Conservation (phyloP, 1,140 invertebrate species). For the Neodiprion pinetum region DNA sequence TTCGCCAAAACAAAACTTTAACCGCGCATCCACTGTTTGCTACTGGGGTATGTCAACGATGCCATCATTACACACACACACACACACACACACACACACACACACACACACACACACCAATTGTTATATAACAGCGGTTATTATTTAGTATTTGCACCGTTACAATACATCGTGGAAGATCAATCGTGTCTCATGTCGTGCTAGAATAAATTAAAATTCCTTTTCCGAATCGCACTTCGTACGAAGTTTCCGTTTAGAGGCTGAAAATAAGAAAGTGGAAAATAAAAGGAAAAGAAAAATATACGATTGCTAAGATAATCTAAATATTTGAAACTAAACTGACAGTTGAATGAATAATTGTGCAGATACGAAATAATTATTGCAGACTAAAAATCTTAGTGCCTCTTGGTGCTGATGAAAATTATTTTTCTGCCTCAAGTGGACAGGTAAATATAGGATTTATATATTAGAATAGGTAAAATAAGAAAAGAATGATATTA, state of each 20-base stretch:
- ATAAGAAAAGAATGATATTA: not conserved
- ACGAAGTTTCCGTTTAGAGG: too few relatives aligned
- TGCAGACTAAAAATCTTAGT: not conserved
- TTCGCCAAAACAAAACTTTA: not conserved
- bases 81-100: too few relatives aligned
- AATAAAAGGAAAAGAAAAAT: too few relatives aligned
- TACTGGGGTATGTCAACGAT: not conserved
- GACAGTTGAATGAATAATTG: not conserved
- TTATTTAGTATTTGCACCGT: not conserved
- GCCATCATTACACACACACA: not conserved
- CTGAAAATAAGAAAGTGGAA: too few relatives aligned
- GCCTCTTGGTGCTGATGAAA: slow-evolving; percentile 6
- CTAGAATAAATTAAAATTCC: too few relatives aligned
- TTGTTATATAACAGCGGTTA: not conserved
- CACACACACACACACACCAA: not conserved
- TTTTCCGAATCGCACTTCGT: too few relatives aligned
- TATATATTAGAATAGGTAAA: slow-evolving; percentile 3
- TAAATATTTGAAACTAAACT: too few relatives aligned
- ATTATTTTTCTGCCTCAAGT: not conserved
- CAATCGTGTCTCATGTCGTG: too few relatives aligned
- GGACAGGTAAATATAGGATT: not conserved
- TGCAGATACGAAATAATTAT: slow-evolving; percentile 16
- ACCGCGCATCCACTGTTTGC: not conserved
- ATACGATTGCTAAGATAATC: too few relatives aligned
- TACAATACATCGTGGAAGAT: too few relatives aligned